Conservation (phyloP, 2,113 vertebrate genomes). For the Meriones unguiculatus region DNA sequence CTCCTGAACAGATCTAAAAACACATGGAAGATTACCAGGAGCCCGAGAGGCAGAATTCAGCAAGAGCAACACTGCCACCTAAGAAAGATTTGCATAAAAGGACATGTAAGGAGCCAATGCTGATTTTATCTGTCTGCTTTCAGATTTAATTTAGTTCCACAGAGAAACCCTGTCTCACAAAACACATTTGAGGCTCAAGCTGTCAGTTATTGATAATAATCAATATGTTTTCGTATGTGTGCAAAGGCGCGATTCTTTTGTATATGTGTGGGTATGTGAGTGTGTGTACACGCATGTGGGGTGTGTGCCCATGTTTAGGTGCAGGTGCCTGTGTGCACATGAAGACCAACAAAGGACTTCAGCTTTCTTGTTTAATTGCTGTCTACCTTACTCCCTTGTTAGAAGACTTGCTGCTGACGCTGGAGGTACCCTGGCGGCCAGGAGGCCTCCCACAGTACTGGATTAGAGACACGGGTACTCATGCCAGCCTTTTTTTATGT, state of each 20-base stretch:
- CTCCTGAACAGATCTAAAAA: not conserved
- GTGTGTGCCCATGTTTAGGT: not conserved
- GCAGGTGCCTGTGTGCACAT: not conserved
- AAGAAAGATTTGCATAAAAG: not conserved
- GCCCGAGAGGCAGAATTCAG: not conserved
- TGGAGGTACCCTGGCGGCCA: not conserved
- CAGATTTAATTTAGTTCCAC: not conserved
- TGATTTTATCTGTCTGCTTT: not conserved
- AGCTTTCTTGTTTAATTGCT: not conserved
- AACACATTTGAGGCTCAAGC: not conserved
- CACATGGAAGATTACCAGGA: not conserved
- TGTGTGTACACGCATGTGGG: not conserved
- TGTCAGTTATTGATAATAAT: not conserved
- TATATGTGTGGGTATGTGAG: not conserved
- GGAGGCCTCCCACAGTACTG: not conserved
- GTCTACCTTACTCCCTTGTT: not conserved
- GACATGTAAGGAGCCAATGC: not conserved
- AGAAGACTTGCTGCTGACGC: not conserved
- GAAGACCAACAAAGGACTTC: not conserved
- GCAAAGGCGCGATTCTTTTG: not conserved
- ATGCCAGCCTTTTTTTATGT: not conserved
- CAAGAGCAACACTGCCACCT: not conserved
- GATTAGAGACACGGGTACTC: not conserved
- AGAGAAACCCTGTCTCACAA: too few relatives aligned
- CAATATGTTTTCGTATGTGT: not conserved